A percentile compares a stretch with the other conserved stretches of the same genome.
phyloP scores from a whole-genome alignment of 2,888 invertebrate species.

The Sminthurinus aureus region DNA sequence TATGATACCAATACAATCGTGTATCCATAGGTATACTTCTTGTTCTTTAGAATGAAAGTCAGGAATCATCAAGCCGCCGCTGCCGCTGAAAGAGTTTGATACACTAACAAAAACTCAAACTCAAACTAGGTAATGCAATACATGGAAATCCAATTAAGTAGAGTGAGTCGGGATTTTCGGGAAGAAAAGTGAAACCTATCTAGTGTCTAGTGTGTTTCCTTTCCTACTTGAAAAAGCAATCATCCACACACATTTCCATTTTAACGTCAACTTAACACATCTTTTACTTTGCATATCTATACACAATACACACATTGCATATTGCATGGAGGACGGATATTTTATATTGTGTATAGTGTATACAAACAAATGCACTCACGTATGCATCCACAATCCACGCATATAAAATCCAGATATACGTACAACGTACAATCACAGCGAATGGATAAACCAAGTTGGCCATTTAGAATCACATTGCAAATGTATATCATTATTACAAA shows the following conservation, averaged over 20 bases:
- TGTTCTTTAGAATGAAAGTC: neutral
- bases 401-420: neutral
- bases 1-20: too few relatives aligned
- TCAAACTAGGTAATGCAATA: constrained; percentile 19
- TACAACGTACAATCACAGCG: neutral
- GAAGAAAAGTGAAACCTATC: constrained; percentile 21
- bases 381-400: neutral
- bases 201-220: neutral
- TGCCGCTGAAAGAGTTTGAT: constrained; percentile 7
- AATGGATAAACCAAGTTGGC: too few relatives aligned
- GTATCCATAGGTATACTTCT: too few relatives aligned
- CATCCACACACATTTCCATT: constrained; percentile 10
- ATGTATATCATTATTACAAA: too few relatives aligned
- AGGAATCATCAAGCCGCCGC: constrained; percentile 6
- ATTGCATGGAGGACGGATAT: too few relatives aligned
- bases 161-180: constrained; percentile 42
- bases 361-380: neutral
- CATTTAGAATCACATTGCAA: neutral
- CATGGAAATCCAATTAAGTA: constrained; percentile 50
- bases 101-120: constrained; percentile 10
- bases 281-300: neutral
- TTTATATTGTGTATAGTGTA: too few relatives aligned
- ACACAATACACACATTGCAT: neutral
- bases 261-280: constrained; percentile 16
- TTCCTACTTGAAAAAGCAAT: neutral